phyloP scores from a whole-genome alignment of 92 coral and sea anemone species.

The Hydrozoanthus gracilis region DNA sequence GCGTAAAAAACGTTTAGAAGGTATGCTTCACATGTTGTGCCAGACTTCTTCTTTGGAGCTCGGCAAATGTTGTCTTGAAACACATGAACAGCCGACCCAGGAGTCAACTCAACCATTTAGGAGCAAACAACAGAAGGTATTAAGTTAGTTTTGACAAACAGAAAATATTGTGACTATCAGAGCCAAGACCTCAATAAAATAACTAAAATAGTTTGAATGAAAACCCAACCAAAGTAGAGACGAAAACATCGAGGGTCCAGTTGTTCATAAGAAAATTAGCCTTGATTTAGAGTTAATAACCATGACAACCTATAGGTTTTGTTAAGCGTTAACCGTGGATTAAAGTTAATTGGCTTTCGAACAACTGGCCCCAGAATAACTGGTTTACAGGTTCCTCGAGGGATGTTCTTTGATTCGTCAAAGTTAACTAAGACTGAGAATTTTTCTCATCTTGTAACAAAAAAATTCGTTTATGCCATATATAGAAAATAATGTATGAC shows the following conservation, averaged over 20 bases:
- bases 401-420: neutral
- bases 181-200: neutral
- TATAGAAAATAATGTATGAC: neutral
- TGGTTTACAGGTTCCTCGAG: neutral
- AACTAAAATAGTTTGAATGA: neutral
- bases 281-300: too few relatives aligned
- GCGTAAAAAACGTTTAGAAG: conserved; percentile 33
- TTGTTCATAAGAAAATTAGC: too few relatives aligned
- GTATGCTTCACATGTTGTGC: conserved; percentile 32
- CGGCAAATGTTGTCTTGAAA: neutral
- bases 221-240: neutral
- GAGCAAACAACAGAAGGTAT: neutral
- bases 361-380: neutral
- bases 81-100: conserved; percentile 33
- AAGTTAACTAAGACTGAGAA: neutral
- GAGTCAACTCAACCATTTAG: conserved; percentile 37
- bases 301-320: too few relatives aligned
- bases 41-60: conserved; percentile 28
- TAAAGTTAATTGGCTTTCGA: too few relatives aligned
- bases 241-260: neutral
- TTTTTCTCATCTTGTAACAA: neutral
- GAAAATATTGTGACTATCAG: neutral
- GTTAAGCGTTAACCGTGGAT: too few relatives aligned
- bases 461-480: neutral
- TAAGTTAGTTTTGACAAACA: neutral